Evolutionary conservation across 2,797 vertebrate species (phyloP).

Genomic region (Anomalospiza imberbis): DNA sequence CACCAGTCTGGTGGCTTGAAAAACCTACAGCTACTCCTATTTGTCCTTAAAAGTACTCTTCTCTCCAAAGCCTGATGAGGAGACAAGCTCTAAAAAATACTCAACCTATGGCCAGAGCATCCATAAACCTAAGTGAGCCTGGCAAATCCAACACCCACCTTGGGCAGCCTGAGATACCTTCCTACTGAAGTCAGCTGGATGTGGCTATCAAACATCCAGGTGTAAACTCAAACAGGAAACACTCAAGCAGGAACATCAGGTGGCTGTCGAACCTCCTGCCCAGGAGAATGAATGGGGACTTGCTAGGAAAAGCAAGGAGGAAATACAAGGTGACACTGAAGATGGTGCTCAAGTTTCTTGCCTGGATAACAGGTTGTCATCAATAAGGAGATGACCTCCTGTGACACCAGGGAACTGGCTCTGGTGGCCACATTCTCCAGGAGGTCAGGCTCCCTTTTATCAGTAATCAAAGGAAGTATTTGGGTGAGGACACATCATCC

Average conservation of each 20-base stretch:
- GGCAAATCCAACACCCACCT: background rate
- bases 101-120: background rate
- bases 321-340: background rate
- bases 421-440: rapidly evolving
- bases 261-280: background rate
- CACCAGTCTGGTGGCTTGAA: background rate
- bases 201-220: background rate
- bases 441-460: background rate
- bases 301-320: background rate
- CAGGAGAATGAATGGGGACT: background rate
- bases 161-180: background rate
- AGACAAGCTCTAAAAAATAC: background rate
- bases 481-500: background rate
- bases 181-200: background rate
- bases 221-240: background rate
- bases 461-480: background rate
- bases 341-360: background rate
- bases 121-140: background rate
- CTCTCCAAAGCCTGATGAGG: background rate
- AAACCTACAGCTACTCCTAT: background rate
- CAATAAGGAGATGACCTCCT: background rate
- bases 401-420: background rate
- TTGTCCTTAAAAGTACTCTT: background rate
- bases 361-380: background rate
- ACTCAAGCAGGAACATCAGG: background rate